These are phyloP conservation scores for Orchestes rusci DNA, from an alignment of 2,888 invertebrate species.

Conservation along the genomic window DNA sequence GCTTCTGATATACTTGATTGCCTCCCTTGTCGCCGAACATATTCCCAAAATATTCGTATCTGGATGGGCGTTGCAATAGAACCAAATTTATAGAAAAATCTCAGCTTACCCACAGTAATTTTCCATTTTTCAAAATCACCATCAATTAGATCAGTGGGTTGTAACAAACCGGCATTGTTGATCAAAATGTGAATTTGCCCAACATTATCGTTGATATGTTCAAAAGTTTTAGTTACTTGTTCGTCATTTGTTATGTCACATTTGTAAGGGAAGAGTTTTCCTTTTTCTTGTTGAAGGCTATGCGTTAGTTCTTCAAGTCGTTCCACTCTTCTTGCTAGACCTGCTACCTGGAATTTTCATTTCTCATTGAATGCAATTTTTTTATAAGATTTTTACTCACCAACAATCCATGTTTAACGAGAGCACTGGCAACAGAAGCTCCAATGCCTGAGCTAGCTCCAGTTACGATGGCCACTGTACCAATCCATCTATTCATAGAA, in stretches of 20 bases:
- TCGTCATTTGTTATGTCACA: constrained; percentile 37
- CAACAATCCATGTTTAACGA: too few species aligned
- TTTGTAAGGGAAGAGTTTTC: constrained; percentile 27
- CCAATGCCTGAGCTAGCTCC: too few species aligned
- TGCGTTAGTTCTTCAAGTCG: constrained; percentile 25
- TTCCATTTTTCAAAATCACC: constrained; percentile 10
- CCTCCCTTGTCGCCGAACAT: constrained; percentile 29
- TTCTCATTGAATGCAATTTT: too few species aligned
- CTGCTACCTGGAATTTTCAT: constrained; percentile 23
- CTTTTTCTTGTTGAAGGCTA: constrained; percentile 22
- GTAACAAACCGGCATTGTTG: constrained; percentile 1
- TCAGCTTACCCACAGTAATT: constrained; percentile 6
- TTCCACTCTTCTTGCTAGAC: constrained; percentile 28
- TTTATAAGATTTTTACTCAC: too few species aligned
- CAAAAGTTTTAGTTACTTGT: constrained; percentile 36
- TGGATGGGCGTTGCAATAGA: neutral
- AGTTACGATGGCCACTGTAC: too few species aligned
- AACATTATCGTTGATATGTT: constrained; percentile 29
- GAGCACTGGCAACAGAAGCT: too few species aligned
- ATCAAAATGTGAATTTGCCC: constrained; percentile 5
- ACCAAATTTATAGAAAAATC: neutral
- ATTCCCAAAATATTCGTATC: constrained; percentile 20
- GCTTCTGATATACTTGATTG: constrained; percentile 28
- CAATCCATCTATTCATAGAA: too few species aligned
- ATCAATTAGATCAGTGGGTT: constrained; percentile 5